Conservation (phyloP, 2,797 vertebrate species). For the Xenentodon cancila region DNA sequence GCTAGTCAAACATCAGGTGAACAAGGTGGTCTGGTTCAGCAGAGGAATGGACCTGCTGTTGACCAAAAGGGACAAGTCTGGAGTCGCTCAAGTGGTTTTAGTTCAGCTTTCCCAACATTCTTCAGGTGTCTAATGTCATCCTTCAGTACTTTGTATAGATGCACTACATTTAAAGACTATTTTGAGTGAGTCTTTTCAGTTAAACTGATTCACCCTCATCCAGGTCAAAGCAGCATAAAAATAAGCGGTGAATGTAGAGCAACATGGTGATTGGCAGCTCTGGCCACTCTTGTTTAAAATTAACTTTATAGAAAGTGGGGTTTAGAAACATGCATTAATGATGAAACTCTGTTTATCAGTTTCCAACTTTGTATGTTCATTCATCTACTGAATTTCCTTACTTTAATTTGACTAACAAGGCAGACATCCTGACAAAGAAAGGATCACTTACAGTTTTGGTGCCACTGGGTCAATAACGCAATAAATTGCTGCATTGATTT, state of each 20-base stretch:
- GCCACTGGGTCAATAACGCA: constrained; percentile 29
- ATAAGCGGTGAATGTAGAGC: constrained; percentile 4
- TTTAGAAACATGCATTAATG: neutral
- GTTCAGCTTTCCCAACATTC: constrained; percentile 9
- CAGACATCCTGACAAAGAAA: too few relatives aligned
- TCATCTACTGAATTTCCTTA: too few relatives aligned
- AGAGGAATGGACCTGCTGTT: constrained; percentile 19
- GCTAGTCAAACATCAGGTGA: constrained; percentile 47
- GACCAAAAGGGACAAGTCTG: constrained; percentile 5
- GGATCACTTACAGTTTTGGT: neutral
- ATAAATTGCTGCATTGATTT: constrained; percentile 37
- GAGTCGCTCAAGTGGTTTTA: constrained; percentile 23
- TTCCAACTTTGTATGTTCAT: too few relatives aligned
- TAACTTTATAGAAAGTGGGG: neutral
- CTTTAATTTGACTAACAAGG: too few relatives aligned
- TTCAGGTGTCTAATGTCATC: neutral
- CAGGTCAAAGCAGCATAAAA: constrained; percentile 9
- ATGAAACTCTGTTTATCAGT: neutral
- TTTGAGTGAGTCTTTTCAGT: neutral
- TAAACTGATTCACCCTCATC: neutral
- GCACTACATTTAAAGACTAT: constrained; percentile 5
- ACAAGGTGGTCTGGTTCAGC: constrained; percentile 21
- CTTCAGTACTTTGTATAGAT: neutral
- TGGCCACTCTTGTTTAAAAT: neutral
- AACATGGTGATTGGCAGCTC: neutral